A percentile compares a stretch with the other conserved stretches of the same genome.
phyloP scores from a whole-genome alignment of 2,888 invertebrate species.

The Philopedon plagiatum region DNA sequence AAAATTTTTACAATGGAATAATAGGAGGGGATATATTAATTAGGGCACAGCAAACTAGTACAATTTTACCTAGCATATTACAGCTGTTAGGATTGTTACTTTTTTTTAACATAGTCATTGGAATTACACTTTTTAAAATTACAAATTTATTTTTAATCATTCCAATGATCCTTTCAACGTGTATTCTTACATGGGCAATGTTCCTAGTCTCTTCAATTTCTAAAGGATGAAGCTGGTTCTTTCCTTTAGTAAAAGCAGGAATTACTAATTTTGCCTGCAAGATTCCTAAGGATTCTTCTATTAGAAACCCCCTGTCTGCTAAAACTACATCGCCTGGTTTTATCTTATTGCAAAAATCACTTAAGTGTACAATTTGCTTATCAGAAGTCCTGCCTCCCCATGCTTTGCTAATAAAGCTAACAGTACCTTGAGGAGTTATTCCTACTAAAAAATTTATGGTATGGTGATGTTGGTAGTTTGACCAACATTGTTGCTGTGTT shows the following conservation, averaged over 20 bases:
- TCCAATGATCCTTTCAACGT: constrained; percentile 50
- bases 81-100: background rate
- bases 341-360: constrained; percentile 37
- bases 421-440: constrained; percentile 43
- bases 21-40: constrained; percentile 35
- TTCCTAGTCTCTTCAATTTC: constrained; percentile 50
- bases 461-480: constrained; percentile 50
- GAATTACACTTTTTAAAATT: constrained; percentile 22
- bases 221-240: constrained; percentile 50
- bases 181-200: constrained; percentile 52
- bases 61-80: constrained; percentile 40
- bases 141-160: constrained; percentile 36
- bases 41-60: constrained; percentile 48
- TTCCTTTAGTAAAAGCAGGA: constrained; percentile 52
- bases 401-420: constrained; percentile 42
- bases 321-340: constrained; percentile 49
- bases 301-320: constrained; percentile 52
- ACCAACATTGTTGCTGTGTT: constrained; percentile 44
- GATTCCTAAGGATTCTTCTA: constrained; percentile 46
- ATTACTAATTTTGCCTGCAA: constrained; percentile 45
- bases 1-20: constrained; percentile 13
- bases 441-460: constrained; percentile 53
- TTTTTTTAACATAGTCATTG: constrained; percentile 22
- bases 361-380: constrained; percentile 42
- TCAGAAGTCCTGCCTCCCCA: constrained; percentile 49